Conservation (phyloP, 2,888 invertebrate species). For the Eucera pruinosa region DNA sequence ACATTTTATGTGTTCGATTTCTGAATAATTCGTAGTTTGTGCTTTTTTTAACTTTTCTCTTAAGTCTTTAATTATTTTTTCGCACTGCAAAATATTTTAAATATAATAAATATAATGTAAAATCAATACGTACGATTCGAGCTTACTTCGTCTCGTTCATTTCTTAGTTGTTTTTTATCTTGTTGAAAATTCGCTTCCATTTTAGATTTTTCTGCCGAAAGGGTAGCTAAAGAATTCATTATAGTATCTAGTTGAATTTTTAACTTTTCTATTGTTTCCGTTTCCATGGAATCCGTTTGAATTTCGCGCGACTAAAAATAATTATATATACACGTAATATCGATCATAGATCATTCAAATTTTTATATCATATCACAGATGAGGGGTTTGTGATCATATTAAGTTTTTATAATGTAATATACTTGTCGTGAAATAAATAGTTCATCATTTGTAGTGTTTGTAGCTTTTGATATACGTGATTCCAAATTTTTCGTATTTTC, state of each 20-base stretch:
- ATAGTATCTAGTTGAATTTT: slow-evolving; percentile 87
- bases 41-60: slow-evolving; percentile 87
- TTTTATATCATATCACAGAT: too few species aligned
- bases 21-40: slow-evolving; percentile 86
- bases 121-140: slow-evolving; percentile 30
- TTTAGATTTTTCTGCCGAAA: slow-evolving; percentile 92
- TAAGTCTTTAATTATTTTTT: slow-evolving; percentile 86
- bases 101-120: neutral
- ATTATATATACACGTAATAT: slow-evolving; percentile 6
- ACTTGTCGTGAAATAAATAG: slow-evolving; percentile 41
- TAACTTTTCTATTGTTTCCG: slow-evolving; percentile 79
- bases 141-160: slow-evolving; percentile 85
- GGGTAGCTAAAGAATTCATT: slow-evolving; percentile 90
- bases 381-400: too few species aligned
- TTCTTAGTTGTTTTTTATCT: slow-evolving; percentile 88
- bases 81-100: slow-evolving; percentile 85
- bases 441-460: slow-evolving; percentile 20
- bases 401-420: slow-evolving; percentile 2
- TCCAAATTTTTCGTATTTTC: slow-evolving; percentile 14
- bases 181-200: slow-evolving; percentile 93
- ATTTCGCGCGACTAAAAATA: slow-evolving; percentile 56
- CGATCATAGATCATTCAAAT: neutral
- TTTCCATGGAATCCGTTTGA: slow-evolving; percentile 66
- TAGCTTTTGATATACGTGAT: slow-evolving; percentile 3
- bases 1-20: slow-evolving; percentile 89